phyloP scores from a whole-genome alignment of 1,140 invertebrate genomes.

The Ridgeia piscesae region DNA sequence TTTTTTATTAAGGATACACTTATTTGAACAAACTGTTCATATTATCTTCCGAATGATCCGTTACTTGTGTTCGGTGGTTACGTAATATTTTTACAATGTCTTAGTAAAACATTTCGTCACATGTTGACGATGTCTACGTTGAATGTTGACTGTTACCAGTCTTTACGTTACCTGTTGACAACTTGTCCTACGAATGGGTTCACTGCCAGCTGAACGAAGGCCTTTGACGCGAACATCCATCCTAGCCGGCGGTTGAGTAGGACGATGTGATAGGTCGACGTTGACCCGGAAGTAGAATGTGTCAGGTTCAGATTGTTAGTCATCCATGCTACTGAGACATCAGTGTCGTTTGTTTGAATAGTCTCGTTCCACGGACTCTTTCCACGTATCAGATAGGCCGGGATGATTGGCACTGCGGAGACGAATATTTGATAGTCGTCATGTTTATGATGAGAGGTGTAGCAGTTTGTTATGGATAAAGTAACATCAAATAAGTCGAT shows the following conservation, averaged over 20 bases:
- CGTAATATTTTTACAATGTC: too few species aligned
- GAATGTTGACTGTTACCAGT: neutral
- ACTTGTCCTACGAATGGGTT: conserved; percentile 94
- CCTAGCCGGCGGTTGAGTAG: conserved; percentile 63
- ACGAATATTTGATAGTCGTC: neutral
- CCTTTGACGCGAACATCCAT: conserved; percentile 94
- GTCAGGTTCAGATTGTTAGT: neutral
- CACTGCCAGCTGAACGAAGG: conserved; percentile 88
- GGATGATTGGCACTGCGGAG: neutral
- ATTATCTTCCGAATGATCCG: too few species aligned
- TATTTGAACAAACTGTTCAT: too few species aligned
- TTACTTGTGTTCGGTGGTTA: too few species aligned
- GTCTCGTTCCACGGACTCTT: neutral
- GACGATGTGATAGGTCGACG: neutral
- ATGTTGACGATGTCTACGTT: neutral
- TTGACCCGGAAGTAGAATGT: neutral
- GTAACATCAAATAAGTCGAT: neutral
- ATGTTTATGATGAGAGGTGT: neutral
- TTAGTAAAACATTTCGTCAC: too few species aligned
- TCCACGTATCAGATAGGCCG: neutral
- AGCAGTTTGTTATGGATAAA: neutral
- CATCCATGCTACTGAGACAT: neutral
- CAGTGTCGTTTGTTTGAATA: neutral
- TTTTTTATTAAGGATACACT: too few species aligned
- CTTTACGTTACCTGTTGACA: conserved; percentile 78